Evolutionary conservation across 2,888 invertebrate species (phyloP), one percentile per base, ranked within the genome.

Genomic region (Tenthredo mesomela): DNA sequence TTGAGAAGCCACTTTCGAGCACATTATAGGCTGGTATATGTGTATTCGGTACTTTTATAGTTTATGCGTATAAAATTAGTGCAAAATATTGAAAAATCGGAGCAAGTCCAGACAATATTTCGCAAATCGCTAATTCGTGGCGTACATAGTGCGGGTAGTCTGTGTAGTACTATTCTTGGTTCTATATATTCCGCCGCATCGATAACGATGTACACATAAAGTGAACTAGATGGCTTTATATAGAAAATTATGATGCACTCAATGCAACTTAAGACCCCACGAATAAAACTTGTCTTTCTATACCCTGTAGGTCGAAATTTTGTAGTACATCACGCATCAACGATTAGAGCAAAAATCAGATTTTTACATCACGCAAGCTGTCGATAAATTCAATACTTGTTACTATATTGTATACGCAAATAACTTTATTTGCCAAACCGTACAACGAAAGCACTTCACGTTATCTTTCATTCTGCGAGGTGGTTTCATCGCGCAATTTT

Each of bases 341-440:
- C 18, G 77, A 33, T 77, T 77, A 77, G 5, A 77, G 54, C 33
- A 77, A 54, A 29, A 54, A 50, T 77, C 50, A 77, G 50, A 50
- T 50, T 54, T 43, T 43, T 25, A 77, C 29, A 33, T 77, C 50
- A 77, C 75, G 75, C 75, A 77, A 77, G 75, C n/a, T n/a, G n/a
- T 77, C 47, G 75, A 77, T 77, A 33, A 29, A 54, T 33, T 77
- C 29, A 50, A 50, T 50, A 77, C 75, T 50, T 40, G 7, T 77
- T 50, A 50, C n/a, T n/a, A 21, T 43, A 71, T 71, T 40, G 10
- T 10, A n/a, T n/a, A 71, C 6, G 40, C 43, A 37, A 43, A 71
- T 71, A 71, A 40, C 21, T 71, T 37, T 71, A 10, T 71, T 71
- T 18, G 2, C 37, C n/a, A 40, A 40, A 40, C 37, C 33, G 61